Conservation (phyloP, 2,888 invertebrate species). For the Agrotis clavis region DNA sequence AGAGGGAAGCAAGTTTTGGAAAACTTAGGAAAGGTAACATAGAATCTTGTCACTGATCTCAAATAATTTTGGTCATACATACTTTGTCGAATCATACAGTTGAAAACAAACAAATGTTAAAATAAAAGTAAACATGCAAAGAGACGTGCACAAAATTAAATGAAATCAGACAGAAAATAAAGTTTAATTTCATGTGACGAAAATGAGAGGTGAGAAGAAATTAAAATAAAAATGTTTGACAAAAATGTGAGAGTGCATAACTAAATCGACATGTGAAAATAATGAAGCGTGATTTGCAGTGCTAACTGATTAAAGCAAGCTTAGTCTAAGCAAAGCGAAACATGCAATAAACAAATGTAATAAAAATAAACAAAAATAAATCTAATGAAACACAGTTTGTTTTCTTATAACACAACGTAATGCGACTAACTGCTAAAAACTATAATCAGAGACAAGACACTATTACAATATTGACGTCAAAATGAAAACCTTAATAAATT, state of each 20-base stretch:
- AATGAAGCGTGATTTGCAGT: constrained; percentile 71
- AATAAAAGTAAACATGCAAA: constrained; percentile 60
- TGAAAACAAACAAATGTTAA: constrained; percentile 64
- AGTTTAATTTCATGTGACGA: constrained; percentile 61
- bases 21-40: constrained; percentile 72
- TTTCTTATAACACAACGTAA: constrained; percentile 71
- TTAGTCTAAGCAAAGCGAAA: constrained; percentile 77
- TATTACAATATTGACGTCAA: constrained; percentile 66
- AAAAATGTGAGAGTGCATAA: constrained; percentile 52
- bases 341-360: constrained; percentile 77
- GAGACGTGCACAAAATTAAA: constrained; percentile 88
- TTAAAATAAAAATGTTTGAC: constrained; percentile 49
- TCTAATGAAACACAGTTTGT: constrained; percentile 72
- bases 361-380: constrained; percentile 69
- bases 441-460: constrained; percentile 89
- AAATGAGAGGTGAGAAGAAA: constrained; percentile 54
- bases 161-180: constrained; percentile 83
- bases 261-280: constrained; percentile 57
- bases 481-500: constrained; percentile 85
- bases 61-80: constrained; percentile 83
- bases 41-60: constrained; percentile 91
- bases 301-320: constrained; percentile 69
- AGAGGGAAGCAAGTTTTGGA: constrained; percentile 72
- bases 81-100: constrained; percentile 45
- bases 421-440: constrained; percentile 78